These are phyloP conservation scores for Syngnathus acus DNA, from an alignment of 2,797 vertebrate genomes.

Conservation along the genomic window DNA sequence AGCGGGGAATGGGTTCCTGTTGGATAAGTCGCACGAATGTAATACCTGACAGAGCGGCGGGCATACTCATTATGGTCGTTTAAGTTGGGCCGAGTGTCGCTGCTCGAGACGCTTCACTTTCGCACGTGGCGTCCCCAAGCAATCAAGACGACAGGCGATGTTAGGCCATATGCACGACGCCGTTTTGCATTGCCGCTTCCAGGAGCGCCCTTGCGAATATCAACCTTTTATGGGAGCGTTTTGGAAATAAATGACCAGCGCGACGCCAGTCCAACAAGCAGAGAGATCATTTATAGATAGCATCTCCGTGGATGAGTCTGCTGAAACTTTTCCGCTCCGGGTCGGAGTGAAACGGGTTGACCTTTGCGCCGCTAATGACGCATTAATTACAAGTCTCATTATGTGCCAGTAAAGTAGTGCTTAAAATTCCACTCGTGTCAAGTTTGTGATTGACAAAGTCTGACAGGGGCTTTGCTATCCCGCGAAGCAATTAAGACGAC, in stretches of 20 bases:
- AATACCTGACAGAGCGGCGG: conserved; percentile 6
- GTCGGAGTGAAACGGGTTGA: not conserved
- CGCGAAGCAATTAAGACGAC: conserved; percentile 1
- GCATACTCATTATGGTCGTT: not conserved
- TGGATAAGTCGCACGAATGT: conserved; percentile 13
- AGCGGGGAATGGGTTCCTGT: conserved; percentile 43
- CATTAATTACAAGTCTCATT: not conserved
- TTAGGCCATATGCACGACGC: not conserved
- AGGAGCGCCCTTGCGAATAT: not conserved
- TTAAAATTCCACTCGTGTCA: not conserved
- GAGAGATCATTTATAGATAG: not conserved
- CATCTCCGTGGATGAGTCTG: not conserved
- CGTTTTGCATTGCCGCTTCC: not conserved
- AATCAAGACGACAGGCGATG: conserved; percentile 21
- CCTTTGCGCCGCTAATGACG: not conserved
- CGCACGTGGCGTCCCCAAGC: not conserved
- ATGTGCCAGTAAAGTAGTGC: not conserved
- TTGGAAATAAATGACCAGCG: not conserved
- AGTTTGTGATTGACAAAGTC: conserved; percentile 2
- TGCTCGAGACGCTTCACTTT: not conserved
- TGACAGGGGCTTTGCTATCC: not conserved
- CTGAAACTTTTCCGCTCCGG: not conserved
- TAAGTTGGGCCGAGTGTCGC: not conserved
- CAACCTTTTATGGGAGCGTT: not conserved
- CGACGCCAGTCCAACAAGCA: not conserved